Evolutionary conservation across 1,140 invertebrate genomes (phyloP).

Genomic region (Lasaia peninsularis): DNA sequence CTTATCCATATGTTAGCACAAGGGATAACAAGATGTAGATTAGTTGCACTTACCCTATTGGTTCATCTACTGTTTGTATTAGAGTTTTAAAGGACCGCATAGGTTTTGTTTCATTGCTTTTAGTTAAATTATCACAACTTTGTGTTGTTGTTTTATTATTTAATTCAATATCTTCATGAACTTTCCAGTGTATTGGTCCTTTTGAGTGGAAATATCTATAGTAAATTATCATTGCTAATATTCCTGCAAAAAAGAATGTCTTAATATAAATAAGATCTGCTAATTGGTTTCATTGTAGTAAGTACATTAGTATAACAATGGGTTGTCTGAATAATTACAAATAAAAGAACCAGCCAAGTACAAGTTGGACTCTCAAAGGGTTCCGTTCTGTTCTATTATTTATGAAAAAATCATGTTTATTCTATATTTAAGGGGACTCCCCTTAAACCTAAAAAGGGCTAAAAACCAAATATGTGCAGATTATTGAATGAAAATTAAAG

Average conservation of each 20-base stretch:
- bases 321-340: too few relatives aligned
- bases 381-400: too few relatives aligned
- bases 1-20: too few relatives aligned
- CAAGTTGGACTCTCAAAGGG: too few relatives aligned
- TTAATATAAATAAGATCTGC: not conserved
- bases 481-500: not conserved
- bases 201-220: conserved; percentile 82
- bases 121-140: conserved; percentile 29
- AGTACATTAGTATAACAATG: too few relatives aligned
- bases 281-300: too few relatives aligned
- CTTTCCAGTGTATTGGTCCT: conserved; percentile 66
- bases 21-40: not conserved
- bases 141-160: conserved; percentile 52
- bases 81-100: conserved; percentile 56
- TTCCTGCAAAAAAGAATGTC: conserved; percentile 55
- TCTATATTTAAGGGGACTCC: too few relatives aligned
- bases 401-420: too few relatives aligned
- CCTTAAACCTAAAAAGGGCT: too few relatives aligned
- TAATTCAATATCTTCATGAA: conserved; percentile 53
- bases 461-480: too few relatives aligned
- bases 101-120: conserved; percentile 38
- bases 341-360: too few relatives aligned
- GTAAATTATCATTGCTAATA: conserved; percentile 81
- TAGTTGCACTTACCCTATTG: conserved; percentile 31
- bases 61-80: conserved; percentile 32